Evolutionary conservation across 2,113 vertebrate species (phyloP), one percentile per base, ranked within the genome.

Genomic region (Ceyx melanurus): DNA sequence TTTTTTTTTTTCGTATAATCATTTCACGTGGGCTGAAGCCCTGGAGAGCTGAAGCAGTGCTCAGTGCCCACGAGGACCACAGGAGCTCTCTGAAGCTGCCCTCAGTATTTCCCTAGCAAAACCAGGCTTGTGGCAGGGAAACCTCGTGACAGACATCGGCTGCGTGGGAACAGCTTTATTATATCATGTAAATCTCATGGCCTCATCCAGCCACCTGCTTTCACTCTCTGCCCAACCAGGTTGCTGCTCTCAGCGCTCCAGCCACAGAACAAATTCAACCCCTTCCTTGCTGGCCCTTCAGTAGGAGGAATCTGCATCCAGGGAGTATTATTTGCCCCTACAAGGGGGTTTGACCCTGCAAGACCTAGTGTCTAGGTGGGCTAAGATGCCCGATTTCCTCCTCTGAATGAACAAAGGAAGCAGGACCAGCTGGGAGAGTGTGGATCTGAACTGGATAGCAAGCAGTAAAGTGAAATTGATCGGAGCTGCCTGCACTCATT

Each of bases 381-480:
- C 67, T 60, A 48, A 91, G 79, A 57, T 65, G n/a, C 80, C 57
- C n/a, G n/a, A 73, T 81, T 75, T 87, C 57, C 61, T 72, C 25
- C 21, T 78, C 54, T 67, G 54, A 45, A 72, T 0, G 13, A 88
- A 92, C 31, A 89, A 84, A 94, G 76, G 77, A 72, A 86, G 61
- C 1, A 0, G 45, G 61, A 58, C 53, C 57, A 71, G 48, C 80
- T 86, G 73, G 17, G 19, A 77, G 80, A 90, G 83, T 5, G 1
- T 0, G 5, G 40, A 74, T 61, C 56, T 88, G 88, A 88, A 68
- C 75, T 56, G 21, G 6, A 61, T 33, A 86, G 82, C 80, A 53
- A 86, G 80, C 3, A 10, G 40, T 81, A 84, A 96, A 95, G 73
- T 94, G 90, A 74, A 93, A 96, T 93, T 94, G 94, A 95, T 96